Base-by-base conservation (phyloP, 1,140 invertebrate species). In the Diabrotica undecimpunctata region DNA sequence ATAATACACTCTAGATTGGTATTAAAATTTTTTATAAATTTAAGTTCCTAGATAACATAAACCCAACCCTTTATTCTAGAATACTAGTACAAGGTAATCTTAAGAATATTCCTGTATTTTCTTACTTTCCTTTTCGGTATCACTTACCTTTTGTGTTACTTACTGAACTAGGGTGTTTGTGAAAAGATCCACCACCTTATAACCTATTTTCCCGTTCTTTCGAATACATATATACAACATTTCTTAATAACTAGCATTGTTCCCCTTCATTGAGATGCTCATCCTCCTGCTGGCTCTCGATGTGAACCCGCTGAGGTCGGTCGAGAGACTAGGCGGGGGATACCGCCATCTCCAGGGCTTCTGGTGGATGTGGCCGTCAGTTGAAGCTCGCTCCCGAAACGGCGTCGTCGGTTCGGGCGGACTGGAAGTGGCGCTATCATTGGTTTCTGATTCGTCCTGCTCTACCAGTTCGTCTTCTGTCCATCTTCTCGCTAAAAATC, bases 361-460 rank as follows among this genome's bases (percentile, higher is more conserved):
- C 14, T 81, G 73, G 7, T 82, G 81, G 9, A 84, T 63, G 54
- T 83, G 82, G 0, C 86, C 85, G 63, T 88, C 87, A 0, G 87
- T 88, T 11, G 83, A 87, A 8, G 87, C 86, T 54, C 87, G 76
- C 64, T 80, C 81, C 58, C 86, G 78, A 73, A 88, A 88, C 53
- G 84, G 84, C 41, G 75, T 71, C 54, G 77, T 62, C 9, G 72
- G 71, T 46, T 66, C 66, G 0, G 69, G 64, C 68, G 69, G 60
- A 71, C 70, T 75, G 8, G 66, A 69, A 13, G 70, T 70, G 10
- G 55, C 64, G 51, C 71, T 72, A 5, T 70, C 73, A 63, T 74
- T 76, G 50, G 69, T 75, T 62, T 78, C 75, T 12, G 66, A 60
- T 70, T 77, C 75, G 12, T 61, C 59, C 52, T 61, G 41, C 62